Evolutionary conservation across 2,797 vertebrate genomes (phyloP).

Genomic region (Okamejei kenojei): DNA sequence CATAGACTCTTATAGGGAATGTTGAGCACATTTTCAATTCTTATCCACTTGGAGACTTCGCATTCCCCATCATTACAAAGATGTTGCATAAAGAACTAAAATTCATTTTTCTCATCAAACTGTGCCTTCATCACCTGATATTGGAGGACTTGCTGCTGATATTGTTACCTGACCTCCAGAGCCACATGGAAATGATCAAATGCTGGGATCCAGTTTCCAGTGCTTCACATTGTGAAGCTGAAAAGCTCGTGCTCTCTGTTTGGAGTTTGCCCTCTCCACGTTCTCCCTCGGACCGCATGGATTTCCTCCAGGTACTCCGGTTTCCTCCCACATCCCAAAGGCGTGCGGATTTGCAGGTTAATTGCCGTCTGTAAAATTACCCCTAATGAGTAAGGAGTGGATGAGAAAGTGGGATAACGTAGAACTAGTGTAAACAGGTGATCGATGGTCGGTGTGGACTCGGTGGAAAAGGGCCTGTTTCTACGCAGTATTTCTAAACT

Average conservation of each 20-base stretch:
- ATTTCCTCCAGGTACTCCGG: no score
- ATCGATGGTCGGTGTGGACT: no score
- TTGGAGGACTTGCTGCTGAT: neutral
- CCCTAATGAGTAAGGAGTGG: no score
- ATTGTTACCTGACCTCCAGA: neutral
- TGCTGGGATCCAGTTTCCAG: neutral
- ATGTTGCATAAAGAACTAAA: neutral
- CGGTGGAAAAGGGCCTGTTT: no score
- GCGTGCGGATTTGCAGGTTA: no score
- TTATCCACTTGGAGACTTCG: neutral
- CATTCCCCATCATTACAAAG: neutral
- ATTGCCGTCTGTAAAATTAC: no score
- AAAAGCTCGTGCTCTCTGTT: neutral
- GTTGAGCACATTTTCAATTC: neutral
- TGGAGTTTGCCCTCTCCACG: no score
- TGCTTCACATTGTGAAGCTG: neutral
- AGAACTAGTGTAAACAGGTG: no score
- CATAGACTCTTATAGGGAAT: neutral
- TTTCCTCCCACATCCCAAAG: no score
- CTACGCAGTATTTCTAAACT: no score
- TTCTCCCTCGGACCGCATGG: no score
- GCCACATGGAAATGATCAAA: neutral
- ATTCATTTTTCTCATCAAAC: neutral
- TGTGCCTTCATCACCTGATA: slow-evolving; percentile 23
- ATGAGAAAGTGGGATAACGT: no score